Conservation (phyloP, 2,113 vertebrate genomes). For the Silurus asotus region DNA sequence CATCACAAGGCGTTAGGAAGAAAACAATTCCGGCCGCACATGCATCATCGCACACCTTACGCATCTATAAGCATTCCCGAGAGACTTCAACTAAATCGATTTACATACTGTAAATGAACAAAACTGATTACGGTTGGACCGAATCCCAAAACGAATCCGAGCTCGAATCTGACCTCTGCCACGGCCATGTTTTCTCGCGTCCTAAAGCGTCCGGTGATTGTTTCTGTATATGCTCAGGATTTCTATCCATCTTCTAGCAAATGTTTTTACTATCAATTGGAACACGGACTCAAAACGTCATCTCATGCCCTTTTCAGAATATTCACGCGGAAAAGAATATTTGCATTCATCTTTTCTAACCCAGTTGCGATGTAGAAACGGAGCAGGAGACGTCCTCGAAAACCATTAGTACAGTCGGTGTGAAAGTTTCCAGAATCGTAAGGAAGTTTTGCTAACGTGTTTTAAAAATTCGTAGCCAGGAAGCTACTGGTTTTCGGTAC, state of each 20-base stretch:
- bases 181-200: conserved; percentile 24
- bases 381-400: background rate
- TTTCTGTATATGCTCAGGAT: conserved; percentile 1
- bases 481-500: background rate
- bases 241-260: conserved; percentile 31
- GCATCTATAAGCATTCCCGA: conserved; percentile 38
- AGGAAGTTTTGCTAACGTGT: background rate
- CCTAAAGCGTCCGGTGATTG: conserved; percentile 1
- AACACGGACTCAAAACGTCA: conserved; percentile 28
- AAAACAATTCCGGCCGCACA: conserved; percentile 19
- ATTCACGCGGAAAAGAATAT: background rate
- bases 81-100: conserved; percentile 42
- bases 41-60: conserved; percentile 38
- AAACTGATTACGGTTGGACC: conserved; percentile 28
- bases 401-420: background rate
- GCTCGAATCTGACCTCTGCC: background rate
- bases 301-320: conserved; percentile 34
- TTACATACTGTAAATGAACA: conserved; percentile 56
- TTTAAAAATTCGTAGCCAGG: background rate
- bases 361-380: conserved; percentile 12
- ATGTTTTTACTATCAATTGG: conserved; percentile 7
- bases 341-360: conserved; percentile 23
- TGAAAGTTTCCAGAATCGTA: background rate
- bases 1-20: background rate
- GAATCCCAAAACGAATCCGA: conserved; percentile 34